Base-by-base conservation (phyloP, 2,888 invertebrate species). In the Cheiracanthium punctorium region DNA sequence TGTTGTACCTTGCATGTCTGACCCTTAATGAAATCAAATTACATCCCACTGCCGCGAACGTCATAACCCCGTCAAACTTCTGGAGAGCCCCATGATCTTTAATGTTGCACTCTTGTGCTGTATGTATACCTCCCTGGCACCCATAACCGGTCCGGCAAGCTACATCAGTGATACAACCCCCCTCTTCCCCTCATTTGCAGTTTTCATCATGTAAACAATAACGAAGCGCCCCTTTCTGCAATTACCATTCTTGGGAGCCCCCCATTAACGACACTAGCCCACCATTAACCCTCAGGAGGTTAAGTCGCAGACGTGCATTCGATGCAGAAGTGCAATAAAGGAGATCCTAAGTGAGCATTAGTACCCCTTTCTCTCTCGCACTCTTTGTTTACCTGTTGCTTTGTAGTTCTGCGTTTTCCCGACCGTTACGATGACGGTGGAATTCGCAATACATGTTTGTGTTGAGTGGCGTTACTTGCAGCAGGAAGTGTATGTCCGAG, bases 171-270 rank as follows among this genome's bases (percentile, higher is more conserved):
- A n/a, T 17, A 48, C 17, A 2, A 10, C 43, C 10, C 14, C 43
- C 43, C 24, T 5, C 24, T 7, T 12, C 24, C 58, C 58, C 20
- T 17, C 24, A 5, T 58, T 58, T 17, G 58, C 58, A 58, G 24
- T 58, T 58, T 58, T 58, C 58, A 7, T 4, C 17, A 17, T 58
- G 58, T 58, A 58, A 58, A 58, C 58, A 58, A 58, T 58, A 24
- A n/a, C n/a, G n/a, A n/a, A n/a, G n/a, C 20, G 20, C 58, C 5
- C 24, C 4, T 17, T 12, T 58, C 4, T 58, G 58, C 58, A 58
- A 58, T 58, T 58, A 58, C 58, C 58, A 58, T 58, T 58, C 58
- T 58, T 58, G n/a, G 43, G 14, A 58, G 24, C 24, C 58, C 48
- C 24, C 7, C 48, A 2, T 58, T 58, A 58, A 24, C 58, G 58